Base-by-base conservation (phyloP, 2,113 vertebrate genomes). In the Aix galericulata region DNA sequence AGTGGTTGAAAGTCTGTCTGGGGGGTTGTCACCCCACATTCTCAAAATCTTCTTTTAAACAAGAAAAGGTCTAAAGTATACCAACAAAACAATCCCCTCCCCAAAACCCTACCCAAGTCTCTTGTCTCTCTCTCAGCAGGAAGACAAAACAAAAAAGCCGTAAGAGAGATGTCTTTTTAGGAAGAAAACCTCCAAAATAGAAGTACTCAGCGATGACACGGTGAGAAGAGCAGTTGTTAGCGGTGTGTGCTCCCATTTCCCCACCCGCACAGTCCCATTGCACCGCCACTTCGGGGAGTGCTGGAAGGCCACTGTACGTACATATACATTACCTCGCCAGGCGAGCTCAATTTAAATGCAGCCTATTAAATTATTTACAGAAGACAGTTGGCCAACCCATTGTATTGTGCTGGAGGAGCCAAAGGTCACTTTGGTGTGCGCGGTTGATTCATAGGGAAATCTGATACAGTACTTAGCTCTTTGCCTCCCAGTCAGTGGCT, bases 341-440 rank as follows among this genome's bases (percentile, higher is more conserved):
- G 94, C 71, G 48, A 91, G 93, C 95, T 96, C 87, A 75, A 50
- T 94, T 97, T 92, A 91, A 97, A 93, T 75, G 80, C 82, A 56
- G 50, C 56, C 92, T 96, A 91, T 98, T 98, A 96, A 98, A 98
- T 99, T 98, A 99, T 99, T 98, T 97, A 98, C 94, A 67, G 89
- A 94, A 93, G 91, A 96, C 97, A 98, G 98, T 97, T 97, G 97
- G 97, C 88, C 92, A 93, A 86, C 80, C 94, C 79, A 87, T 96
- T 96, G 92, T 94, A 79, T 96, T 88, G 92, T 92, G 94, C 91
- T 95, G 87, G 66, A 79, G 78, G 82, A 96, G 96, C 96, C 96
- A 96, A 98, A 98, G 97, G 98, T 98, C 95, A 90, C 91, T 78
- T 78, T 88, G 93, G 95, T 95, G 87, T 92, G 90, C 88, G 87